Percentiles rank a stretch among this genome's conserved stretches.
These are phyloP conservation scores for Talpa occidentalis DNA, from an alignment of 2,113 vertebrate genomes.

Conservation along the genomic window DNA sequence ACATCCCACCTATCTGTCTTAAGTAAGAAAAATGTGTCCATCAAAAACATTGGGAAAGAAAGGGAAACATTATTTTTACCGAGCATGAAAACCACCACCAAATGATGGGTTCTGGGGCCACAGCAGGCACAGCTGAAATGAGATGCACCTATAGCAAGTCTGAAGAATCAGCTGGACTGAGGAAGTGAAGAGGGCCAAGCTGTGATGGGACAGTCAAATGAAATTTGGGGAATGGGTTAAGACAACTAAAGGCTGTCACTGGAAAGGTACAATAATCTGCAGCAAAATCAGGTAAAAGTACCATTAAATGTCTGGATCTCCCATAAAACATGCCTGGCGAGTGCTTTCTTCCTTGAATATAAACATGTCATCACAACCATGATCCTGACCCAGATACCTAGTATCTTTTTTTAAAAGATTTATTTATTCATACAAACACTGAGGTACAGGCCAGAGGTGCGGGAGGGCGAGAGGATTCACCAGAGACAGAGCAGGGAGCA, in stretches of 20 bases:
- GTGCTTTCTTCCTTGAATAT: not conserved
- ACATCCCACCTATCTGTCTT: slow-evolving; percentile 14
- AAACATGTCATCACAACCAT: not conserved
- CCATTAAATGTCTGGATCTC: not conserved
- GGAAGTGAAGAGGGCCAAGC: not conserved
- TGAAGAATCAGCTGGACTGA: not conserved
- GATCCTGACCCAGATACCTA: not conserved
- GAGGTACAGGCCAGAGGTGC: too few relatives aligned
- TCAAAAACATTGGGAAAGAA: slow-evolving; percentile 20
- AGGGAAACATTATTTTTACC: not conserved
- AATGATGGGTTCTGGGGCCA: not conserved
- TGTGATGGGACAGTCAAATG: not conserved
- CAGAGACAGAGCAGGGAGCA: too few relatives aligned
- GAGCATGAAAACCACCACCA: not conserved
- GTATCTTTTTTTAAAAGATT: too few relatives aligned
- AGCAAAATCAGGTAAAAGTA: not conserved
- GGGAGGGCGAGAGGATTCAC: too few relatives aligned
- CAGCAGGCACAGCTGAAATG: not conserved
- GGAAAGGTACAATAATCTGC: not conserved
- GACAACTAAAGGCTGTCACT: not conserved
- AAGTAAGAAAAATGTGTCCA: slow-evolving; percentile 47
- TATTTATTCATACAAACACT: too few relatives aligned
- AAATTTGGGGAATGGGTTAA: not conserved
- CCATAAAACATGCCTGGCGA: not conserved
- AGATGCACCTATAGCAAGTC: not conserved